Evolutionary conservation across 2,113 vertebrate genomes (phyloP).

Genomic region (Elephantulus edwardii): DNA sequence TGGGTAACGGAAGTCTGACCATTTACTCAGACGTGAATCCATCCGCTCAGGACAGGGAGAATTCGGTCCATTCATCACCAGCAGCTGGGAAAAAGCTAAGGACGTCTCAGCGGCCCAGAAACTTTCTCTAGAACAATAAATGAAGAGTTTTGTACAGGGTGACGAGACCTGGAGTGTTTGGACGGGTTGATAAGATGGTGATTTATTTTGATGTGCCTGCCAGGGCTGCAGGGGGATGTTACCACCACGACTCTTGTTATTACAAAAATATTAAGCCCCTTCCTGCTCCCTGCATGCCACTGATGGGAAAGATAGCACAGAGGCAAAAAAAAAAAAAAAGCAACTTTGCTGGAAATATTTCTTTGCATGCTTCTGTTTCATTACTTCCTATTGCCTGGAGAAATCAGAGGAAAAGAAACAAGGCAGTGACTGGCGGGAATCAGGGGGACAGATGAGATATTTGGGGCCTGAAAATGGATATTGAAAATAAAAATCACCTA

Average conservation of each 20-base stretch:
- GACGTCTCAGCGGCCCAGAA: neutral
- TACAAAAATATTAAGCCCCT: slow-evolving; percentile 52
- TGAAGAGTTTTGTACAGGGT: neutral
- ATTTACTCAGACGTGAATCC: neutral
- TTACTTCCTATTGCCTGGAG: slow-evolving; percentile 2
- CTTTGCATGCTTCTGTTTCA: slow-evolving; percentile 6
- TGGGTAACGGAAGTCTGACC: neutral
- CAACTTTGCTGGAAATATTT: slow-evolving; percentile 49
- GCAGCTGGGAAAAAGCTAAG: neutral
- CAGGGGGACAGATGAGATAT: neutral
- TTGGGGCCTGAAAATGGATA: slow-evolving; percentile 4
- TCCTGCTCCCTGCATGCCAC: neutral
- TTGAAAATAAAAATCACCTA: slow-evolving; percentile 29
- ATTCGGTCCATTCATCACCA: neutral
- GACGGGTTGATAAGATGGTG: slow-evolving; percentile 44
- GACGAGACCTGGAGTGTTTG: neutral
- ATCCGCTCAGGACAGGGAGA: neutral
- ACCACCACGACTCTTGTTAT: slow-evolving; percentile 44
- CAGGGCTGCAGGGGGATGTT: slow-evolving; percentile 28
- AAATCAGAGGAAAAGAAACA: neutral
- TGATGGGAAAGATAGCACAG: slow-evolving; percentile 47
- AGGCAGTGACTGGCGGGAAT: neutral
- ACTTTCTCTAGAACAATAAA: slow-evolving; percentile 37
- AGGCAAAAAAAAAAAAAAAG: slow-evolving; percentile 45
- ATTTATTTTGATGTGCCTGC: slow-evolving; percentile 58